Evolutionary conservation across 2,113 vertebrate species (phyloP).

Genomic region (Hemiscyllium ocellatum): DNA sequence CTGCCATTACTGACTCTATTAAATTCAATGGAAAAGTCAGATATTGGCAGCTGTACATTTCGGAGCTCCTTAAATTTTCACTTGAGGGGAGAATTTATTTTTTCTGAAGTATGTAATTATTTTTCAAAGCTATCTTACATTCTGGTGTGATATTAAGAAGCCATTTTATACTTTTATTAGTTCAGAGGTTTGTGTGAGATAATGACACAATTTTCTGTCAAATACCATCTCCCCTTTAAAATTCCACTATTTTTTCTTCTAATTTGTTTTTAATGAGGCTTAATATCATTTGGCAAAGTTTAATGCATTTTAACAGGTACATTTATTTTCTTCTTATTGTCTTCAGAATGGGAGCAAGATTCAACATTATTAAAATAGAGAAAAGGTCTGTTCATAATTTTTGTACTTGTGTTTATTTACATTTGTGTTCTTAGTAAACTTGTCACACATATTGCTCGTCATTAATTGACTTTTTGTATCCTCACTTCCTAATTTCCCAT

Average conservation of each 20-base stretch:
- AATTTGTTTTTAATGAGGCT: not conserved
- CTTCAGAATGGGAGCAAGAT: not conserved
- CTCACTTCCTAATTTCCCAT: not conserved
- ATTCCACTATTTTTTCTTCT: not conserved
- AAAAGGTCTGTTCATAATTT: not conserved
- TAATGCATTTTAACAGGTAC: not conserved
- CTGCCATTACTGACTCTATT: not conserved
- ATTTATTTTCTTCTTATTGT: not conserved
- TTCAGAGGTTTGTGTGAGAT: not conserved
- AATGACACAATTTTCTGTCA: not conserved
- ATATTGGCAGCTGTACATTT: too few relatives aligned
- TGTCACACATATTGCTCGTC: not conserved
- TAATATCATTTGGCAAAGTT: not conserved
- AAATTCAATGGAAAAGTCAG: not conserved
- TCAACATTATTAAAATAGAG: not conserved
- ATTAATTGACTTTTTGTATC: not conserved
- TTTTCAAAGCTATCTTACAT: not conserved
- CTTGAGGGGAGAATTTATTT: not conserved
- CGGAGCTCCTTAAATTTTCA: not conserved
- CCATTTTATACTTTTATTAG: not conserved
- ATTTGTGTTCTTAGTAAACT: not conserved
- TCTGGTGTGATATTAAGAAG: not conserved
- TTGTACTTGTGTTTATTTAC: not conserved
- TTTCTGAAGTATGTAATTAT: not conserved
- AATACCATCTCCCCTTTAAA: not conserved